These are phyloP conservation scores for Pocota personata DNA, from an alignment of 2,888 invertebrate species.

Conservation along the genomic window DNA sequence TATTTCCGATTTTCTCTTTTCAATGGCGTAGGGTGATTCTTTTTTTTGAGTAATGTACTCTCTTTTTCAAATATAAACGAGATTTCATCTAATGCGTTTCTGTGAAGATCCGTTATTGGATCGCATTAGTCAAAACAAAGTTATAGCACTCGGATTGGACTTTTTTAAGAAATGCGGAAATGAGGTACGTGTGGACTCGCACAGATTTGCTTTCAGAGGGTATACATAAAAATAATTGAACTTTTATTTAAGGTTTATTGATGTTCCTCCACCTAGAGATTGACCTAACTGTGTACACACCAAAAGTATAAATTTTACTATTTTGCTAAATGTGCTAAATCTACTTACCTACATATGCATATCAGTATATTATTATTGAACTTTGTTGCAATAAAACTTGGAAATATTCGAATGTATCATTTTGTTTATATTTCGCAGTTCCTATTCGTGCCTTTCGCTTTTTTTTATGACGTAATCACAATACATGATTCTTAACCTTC, in stretches of 20 bases:
- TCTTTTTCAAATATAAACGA: constrained; percentile 4
- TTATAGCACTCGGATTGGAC: neutral
- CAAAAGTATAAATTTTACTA: no score
- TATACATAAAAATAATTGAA: neutral
- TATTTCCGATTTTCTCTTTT: constrained; percentile 10
- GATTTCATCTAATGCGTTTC: constrained; percentile 1
- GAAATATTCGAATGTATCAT: no score
- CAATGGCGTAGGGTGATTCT: neutral
- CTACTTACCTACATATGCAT: neutral
- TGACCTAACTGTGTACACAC: no score
- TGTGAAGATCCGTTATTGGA: constrained; percentile 18
- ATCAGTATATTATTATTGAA: neutral
- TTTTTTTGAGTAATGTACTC: neutral
- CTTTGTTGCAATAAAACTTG: no score
- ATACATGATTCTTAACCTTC: no score
- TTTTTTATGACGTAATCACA: no score
- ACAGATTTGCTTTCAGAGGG: neutral
- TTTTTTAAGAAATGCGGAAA: constrained; percentile 21
- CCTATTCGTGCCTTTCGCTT: no score
- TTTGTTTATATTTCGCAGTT: no score
- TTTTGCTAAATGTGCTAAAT: no score
- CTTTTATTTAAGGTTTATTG: neutral
- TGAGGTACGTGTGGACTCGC: neutral
- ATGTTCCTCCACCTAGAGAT: neutral
- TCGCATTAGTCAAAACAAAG: neutral